Evolutionary conservation across 2,113 vertebrate genomes (phyloP).

Genomic region (Picathartes gymnocephalus): DNA sequence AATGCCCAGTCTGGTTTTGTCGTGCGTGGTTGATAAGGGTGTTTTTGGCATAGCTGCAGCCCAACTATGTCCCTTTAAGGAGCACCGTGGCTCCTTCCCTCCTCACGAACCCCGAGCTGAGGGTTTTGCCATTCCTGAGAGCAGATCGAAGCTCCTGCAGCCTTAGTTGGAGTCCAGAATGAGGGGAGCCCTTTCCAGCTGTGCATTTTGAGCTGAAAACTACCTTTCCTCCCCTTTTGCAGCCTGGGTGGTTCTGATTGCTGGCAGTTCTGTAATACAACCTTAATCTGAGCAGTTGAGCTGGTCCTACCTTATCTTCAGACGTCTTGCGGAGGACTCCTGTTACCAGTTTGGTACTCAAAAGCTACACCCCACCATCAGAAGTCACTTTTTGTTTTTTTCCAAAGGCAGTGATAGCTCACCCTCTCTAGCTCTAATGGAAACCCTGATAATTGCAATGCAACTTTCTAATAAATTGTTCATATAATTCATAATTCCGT

Average conservation of each 20-base stretch:
- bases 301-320: constrained; percentile 58
- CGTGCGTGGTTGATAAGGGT: rapidly evolving
- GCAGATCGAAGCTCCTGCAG: constrained; percentile 31
- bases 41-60: constrained; percentile 11
- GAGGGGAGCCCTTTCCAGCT: constrained; percentile 62
- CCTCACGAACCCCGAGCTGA: neutral
- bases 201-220: constrained; percentile 70
- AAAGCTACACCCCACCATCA: constrained; percentile 71
- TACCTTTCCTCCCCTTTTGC: constrained; percentile 73
- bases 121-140: neutral
- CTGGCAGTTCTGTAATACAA: constrained; percentile 69
- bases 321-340: constrained; percentile 70
- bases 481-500: constrained; percentile 60
- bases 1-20: neutral
- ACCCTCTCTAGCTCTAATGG: constrained; percentile 59
- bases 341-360: constrained; percentile 72
- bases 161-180: constrained; percentile 48
- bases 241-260: constrained; percentile 72
- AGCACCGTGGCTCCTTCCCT: constrained; percentile 55
- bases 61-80: constrained; percentile 72
- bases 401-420: constrained; percentile 67
- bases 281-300: constrained; percentile 75
- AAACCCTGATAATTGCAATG: constrained; percentile 69
- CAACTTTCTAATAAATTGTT: constrained; percentile 77
- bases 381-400: constrained; percentile 65